These are phyloP conservation scores for Dimorphilus gyrociliatus DNA, from an alignment of 2,888 invertebrate genomes.

Conservation along the genomic window DNA sequence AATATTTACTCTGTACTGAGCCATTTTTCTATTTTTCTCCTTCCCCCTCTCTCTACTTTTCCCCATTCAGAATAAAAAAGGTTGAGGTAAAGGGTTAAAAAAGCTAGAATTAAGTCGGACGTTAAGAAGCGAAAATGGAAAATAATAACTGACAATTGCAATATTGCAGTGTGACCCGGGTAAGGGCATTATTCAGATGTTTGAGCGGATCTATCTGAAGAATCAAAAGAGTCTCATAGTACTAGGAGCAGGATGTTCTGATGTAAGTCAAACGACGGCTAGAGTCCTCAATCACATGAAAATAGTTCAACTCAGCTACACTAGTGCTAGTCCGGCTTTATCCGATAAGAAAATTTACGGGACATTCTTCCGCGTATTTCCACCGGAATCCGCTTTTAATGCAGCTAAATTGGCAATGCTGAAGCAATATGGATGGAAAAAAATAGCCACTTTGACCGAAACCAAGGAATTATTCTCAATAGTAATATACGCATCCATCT, in stretches of 20 bases:
- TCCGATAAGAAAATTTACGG: slow-evolving; percentile 89
- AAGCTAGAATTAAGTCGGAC: too few species aligned
- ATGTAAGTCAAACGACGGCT: slow-evolving; percentile 17
- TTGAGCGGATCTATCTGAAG: slow-evolving; percentile 11
- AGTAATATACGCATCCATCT: not conserved
- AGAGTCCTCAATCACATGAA: slow-evolving; percentile 20
- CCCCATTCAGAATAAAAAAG: too few species aligned
- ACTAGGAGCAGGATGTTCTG: slow-evolving; percentile 19
- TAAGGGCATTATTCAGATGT: slow-evolving; percentile 14
- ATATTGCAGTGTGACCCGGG: slow-evolving; percentile 14
- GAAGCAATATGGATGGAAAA: slow-evolving; percentile 87
- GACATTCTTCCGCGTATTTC: slow-evolving; percentile 87
- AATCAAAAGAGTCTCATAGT: slow-evolving; percentile 14
- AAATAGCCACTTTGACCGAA: slow-evolving; percentile 85
- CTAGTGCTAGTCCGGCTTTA: slow-evolving; percentile 86
- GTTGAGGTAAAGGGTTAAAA: too few species aligned
- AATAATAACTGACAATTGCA: too few species aligned
- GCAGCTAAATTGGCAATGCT: slow-evolving; percentile 83
- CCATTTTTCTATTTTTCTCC: too few species aligned
- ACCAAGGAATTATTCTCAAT: slow-evolving; percentile 50
- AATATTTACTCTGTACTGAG: too few species aligned
- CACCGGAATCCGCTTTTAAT: slow-evolving; percentile 92
- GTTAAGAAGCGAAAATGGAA: too few species aligned
- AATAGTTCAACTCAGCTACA: slow-evolving; percentile 67
- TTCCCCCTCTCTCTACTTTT: too few species aligned